phyloP scores from a whole-genome alignment of 30 jellyfish, hydroid and myxozoan species.

The Phacellophora camtschatica region DNA sequence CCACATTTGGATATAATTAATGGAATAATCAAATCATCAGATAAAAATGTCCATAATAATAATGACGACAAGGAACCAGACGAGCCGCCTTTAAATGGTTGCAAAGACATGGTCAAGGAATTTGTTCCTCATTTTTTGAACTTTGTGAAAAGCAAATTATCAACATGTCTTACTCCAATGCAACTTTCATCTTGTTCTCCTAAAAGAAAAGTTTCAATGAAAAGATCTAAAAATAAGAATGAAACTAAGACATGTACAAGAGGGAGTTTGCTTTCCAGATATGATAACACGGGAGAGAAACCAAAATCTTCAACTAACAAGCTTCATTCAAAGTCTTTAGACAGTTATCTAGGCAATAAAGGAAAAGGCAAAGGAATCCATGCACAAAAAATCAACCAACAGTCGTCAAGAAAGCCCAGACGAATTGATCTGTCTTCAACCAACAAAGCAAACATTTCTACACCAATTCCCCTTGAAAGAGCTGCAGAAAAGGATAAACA shows the following conservation, averaged over 20 bases:
- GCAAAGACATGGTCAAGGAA: background rate
- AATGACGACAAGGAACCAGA: background rate
- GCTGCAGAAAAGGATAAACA: too few relatives aligned
- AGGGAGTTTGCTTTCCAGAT: background rate
- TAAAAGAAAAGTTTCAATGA: background rate
- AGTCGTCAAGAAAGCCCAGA: slow-evolving; percentile 26
- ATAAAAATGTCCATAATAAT: background rate
- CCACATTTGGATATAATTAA: background rate
- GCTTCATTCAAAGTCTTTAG: background rate
- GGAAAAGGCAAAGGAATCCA: background rate
- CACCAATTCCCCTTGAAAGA: background rate
- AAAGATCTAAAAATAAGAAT: background rate
- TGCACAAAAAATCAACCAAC: background rate
- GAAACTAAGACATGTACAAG: background rate
- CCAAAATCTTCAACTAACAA: background rate
- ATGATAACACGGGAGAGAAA: background rate
- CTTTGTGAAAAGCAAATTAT: slow-evolving; percentile 27
- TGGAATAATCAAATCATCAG: background rate
- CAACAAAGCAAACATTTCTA: background rate
- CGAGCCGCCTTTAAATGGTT: too few relatives aligned
- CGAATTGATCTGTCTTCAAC: background rate
- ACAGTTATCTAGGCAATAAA: background rate
- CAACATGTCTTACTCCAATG: slow-evolving; percentile 9
- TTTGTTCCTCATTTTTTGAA: slow-evolving; percentile 50
- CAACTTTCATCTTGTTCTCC: slow-evolving; percentile 55